Conservation (phyloP, 2,888 invertebrate genomes). For the Chironomus tentans region DNA sequence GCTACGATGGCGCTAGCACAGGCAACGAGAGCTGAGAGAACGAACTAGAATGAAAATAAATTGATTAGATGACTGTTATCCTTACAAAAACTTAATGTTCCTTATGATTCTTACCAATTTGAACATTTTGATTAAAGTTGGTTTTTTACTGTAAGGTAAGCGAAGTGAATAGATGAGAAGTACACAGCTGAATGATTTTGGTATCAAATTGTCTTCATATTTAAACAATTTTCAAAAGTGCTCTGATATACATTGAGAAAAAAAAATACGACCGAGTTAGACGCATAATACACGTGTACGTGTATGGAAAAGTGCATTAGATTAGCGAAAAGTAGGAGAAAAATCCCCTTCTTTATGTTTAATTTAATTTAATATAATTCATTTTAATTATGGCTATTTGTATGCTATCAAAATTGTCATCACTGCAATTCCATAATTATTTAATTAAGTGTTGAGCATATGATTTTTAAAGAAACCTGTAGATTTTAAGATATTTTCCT, state of each 20-base stretch:
- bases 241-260: conserved; percentile 1
- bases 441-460: not conserved
- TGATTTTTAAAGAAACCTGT: too few species aligned
- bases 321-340: not conserved
- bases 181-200: conserved; percentile 12
- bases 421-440: not conserved
- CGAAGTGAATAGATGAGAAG: conserved; percentile 2
- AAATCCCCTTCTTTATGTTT: conserved; percentile 4
- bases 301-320: conserved; percentile 1
- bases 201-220: conserved; percentile 12
- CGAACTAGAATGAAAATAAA: conserved; percentile 3
- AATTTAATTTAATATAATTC: not conserved
- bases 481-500: too few species aligned
- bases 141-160: not conserved
- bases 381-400: not conserved
- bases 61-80: not conserved
- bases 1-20: not conserved
- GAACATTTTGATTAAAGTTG: conserved; percentile 22
- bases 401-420: not conserved
- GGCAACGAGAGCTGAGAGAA: conserved; percentile 24
- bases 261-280: not conserved
- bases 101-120: conserved; percentile 3
- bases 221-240: conserved; percentile 17
- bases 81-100: not conserved
- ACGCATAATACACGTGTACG: not conserved